phyloP scores from a whole-genome alignment of 2,113 vertebrate species.

The Megaceryle maxima region DNA sequence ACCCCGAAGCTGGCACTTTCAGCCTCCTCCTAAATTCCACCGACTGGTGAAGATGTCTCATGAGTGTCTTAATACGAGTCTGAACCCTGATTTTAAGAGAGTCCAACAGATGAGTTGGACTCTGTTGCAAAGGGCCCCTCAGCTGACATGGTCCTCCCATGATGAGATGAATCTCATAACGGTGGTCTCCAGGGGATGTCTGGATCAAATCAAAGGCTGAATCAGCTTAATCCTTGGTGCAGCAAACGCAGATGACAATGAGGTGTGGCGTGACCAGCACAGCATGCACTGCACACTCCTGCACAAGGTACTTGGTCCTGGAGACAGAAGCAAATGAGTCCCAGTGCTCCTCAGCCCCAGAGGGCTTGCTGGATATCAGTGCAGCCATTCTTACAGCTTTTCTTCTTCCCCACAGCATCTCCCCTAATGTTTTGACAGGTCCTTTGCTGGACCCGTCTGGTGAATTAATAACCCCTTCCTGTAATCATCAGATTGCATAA shows the following conservation, averaged over 20 bases:
- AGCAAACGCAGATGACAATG: not conserved
- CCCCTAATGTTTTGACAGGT: not conserved
- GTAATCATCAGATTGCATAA: not conserved
- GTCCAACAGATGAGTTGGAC: not conserved
- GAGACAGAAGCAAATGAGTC: fast-evolving
- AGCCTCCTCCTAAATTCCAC: not conserved
- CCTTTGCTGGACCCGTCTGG: not conserved
- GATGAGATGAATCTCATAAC: not conserved
- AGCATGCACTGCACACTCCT: fast-evolving
- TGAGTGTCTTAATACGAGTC: not conserved
- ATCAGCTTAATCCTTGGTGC: not conserved
- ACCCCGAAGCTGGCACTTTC: not conserved
- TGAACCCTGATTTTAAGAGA: not conserved
- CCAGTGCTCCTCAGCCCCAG: not conserved
- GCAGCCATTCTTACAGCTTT: not conserved
- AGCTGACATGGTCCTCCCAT: not conserved
- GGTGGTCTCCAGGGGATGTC: not conserved
- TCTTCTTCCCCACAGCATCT: not conserved
- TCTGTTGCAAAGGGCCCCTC: not conserved
- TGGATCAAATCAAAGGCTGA: not conserved
- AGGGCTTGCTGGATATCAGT: not conserved
- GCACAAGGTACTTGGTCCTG: not conserved
- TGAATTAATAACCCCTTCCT: not conserved
- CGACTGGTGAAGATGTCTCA: not conserved
- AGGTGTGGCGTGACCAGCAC: not conserved